Evolutionary conservation across 30 jellyfish, hydroid and myxozoan species (phyloP).

Genomic region (Morbakka virulenta): DNA sequence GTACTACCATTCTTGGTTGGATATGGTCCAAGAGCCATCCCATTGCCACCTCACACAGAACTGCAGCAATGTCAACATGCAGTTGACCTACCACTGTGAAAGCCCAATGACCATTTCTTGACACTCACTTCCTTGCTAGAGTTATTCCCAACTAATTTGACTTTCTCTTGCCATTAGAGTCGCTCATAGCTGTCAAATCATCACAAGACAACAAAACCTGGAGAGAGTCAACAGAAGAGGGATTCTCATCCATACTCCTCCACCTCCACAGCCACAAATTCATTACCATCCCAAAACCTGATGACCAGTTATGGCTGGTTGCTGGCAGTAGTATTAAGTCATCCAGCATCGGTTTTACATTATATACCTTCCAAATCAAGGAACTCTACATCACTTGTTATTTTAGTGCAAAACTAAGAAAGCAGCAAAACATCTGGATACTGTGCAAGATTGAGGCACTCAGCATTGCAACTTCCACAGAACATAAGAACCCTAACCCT

Average conservation of each 20-base stretch:
- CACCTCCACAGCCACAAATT: neutral
- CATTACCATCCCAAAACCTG: slow-evolving; percentile 38
- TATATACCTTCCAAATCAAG: slow-evolving; percentile 11
- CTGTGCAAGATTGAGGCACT: slow-evolving; percentile 57
- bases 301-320: too few species aligned
- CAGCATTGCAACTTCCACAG: slow-evolving; percentile 57
- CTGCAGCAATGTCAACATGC: too few species aligned
- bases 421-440: slow-evolving; percentile 44
- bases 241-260: neutral
- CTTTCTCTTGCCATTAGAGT: slow-evolving; percentile 29
- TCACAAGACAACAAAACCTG: slow-evolving; percentile 18
- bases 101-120: slow-evolving; percentile 39
- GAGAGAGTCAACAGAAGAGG: too few species aligned
- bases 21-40: slow-evolving; percentile 42
- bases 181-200: slow-evolving; percentile 23
- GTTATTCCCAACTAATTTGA: slow-evolving; percentile 23
- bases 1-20: slow-evolving; percentile 71
- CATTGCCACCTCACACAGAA: slow-evolving; percentile 35
- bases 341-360: too few species aligned
- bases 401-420: slow-evolving; percentile 46
- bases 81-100: too few species aligned
- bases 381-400: slow-evolving; percentile 35
- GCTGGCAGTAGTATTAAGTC: too few species aligned
- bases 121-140: slow-evolving; percentile 51
- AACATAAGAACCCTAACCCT: too few species aligned